Evolutionary conservation across 2,113 vertebrate genomes (phyloP).

Genomic region (Acrocephalus kingi): DNA sequence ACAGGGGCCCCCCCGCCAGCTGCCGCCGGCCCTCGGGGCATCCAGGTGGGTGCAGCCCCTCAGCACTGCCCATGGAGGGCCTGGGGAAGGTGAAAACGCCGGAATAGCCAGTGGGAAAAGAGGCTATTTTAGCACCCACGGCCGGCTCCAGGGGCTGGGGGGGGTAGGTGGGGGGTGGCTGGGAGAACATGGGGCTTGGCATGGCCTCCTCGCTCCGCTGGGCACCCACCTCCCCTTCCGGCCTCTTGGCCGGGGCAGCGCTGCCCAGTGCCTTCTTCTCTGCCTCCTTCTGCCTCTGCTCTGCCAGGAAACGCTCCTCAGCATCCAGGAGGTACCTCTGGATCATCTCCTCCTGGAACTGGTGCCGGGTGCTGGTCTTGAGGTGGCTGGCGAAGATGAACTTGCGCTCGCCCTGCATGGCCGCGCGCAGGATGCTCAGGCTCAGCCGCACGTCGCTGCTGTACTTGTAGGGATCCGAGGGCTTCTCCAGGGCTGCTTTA

Average conservation of each 20-base stretch:
- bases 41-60: slow-evolving; percentile 62
- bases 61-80: slow-evolving; percentile 68
- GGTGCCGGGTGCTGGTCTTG: slow-evolving; percentile 90
- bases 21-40: slow-evolving; percentile 85
- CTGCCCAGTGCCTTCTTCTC: slow-evolving; percentile 76
- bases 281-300: slow-evolving; percentile 85
- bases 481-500: slow-evolving; percentile 54
- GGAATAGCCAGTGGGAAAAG: slow-evolving; percentile 76
- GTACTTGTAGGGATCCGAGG: slow-evolving; percentile 80
- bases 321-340: slow-evolving; percentile 90
- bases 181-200: slow-evolving; percentile 59
- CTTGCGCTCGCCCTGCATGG: slow-evolving; percentile 94
- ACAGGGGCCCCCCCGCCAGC: slow-evolving; percentile 82
- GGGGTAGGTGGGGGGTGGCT: slow-evolving; percentile 17
- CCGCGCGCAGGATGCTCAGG: slow-evolving; percentile 84
- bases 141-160: slow-evolving; percentile 6
- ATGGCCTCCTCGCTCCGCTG: slow-evolving; percentile 47
- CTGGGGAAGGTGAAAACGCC: slow-evolving; percentile 87
- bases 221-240: slow-evolving; percentile 40
- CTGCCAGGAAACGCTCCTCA: slow-evolving; percentile 85
- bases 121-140: not conserved
- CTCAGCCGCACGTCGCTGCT: slow-evolving; percentile 89
- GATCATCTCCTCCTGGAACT: slow-evolving; percentile 98
- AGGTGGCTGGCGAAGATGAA: slow-evolving; percentile 89
- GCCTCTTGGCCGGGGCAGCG: slow-evolving; percentile 24